phyloP scores from a whole-genome alignment of 2,888 invertebrate genomes.

The Abrostola tripartita region DNA sequence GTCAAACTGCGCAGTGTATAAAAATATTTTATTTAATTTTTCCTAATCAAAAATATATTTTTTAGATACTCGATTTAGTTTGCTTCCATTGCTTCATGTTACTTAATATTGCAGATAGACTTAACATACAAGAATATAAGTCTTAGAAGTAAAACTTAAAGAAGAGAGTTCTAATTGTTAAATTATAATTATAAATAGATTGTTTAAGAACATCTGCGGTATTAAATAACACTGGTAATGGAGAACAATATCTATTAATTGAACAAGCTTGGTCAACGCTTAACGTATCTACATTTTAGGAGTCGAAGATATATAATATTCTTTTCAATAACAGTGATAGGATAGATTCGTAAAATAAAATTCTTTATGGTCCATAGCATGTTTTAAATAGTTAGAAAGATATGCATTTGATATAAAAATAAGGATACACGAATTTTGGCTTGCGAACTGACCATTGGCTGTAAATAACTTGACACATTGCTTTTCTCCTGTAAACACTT shows the following conservation, averaged over 20 bases:
- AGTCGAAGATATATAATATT: slow-evolving; percentile 43
- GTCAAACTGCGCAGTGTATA: slow-evolving; percentile 73
- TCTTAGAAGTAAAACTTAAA: slow-evolving; percentile 45
- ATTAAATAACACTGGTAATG: slow-evolving; percentile 25
- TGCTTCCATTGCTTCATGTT: slow-evolving; percentile 22
- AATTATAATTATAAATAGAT: slow-evolving; percentile 41
- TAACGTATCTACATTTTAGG: slow-evolving; percentile 58
- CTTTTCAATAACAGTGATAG: slow-evolving; percentile 46
- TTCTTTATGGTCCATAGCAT: slow-evolving; percentile 53
- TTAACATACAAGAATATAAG: slow-evolving; percentile 45
- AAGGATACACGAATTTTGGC: slow-evolving; percentile 56
- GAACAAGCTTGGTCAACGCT: slow-evolving; percentile 56
- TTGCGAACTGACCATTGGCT: slow-evolving; percentile 50
- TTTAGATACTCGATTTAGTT: slow-evolving; percentile 36
- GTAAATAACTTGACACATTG: slow-evolving; percentile 6
- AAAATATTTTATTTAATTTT: slow-evolving; percentile 58
- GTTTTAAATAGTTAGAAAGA: slow-evolving; percentile 45
- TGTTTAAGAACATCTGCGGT: slow-evolving; percentile 43
- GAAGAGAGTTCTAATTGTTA: slow-evolving; percentile 35
- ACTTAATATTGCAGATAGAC: slow-evolving; percentile 24
- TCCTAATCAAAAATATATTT: slow-evolving; percentile 54
- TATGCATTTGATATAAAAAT: slow-evolving; percentile 64
- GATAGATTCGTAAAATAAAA: slow-evolving; percentile 57
- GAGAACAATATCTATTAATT: slow-evolving; percentile 47
- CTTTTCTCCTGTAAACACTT: slow-evolving; percentile 12